Conservation (phyloP, 2,113 vertebrate species). For the Etia nguti region DNA sequence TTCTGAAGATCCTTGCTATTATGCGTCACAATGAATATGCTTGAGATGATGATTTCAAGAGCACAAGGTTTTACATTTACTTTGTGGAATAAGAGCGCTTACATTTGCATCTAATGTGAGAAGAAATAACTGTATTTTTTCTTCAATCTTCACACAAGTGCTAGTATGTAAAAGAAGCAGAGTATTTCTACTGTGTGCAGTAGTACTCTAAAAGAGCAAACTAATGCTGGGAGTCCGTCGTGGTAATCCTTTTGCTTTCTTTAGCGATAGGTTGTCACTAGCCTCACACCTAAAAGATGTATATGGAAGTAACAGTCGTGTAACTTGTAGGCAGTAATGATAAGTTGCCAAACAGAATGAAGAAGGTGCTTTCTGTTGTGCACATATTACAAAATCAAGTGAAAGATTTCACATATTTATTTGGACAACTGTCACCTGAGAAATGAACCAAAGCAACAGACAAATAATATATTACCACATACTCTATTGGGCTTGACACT, state of each 20-base stretch:
- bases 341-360: not conserved
- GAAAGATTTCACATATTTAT: not conserved
- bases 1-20: not conserved
- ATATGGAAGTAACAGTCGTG: not conserved
- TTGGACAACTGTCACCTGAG: not conserved
- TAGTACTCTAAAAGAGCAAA: not conserved
- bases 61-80: not conserved
- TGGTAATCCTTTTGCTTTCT: not conserved
- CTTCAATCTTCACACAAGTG: not conserved
- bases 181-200: not conserved
- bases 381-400: not conserved
- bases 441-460: not conserved
- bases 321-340: not conserved
- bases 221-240: not conserved
- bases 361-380: not conserved
- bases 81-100: not conserved
- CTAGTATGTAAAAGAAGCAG: not conserved
- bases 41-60: not conserved
- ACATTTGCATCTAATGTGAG: not conserved
- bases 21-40: not conserved
- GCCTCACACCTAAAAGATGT: not conserved
- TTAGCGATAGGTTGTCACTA: not conserved
- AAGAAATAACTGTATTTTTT: not conserved
- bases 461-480: not conserved
- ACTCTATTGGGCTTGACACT: not conserved